A percentile compares a stretch with the other conserved stretches of the same genome.
Conservation (phyloP, 1,140 invertebrate species). For the Zaprionus davidi region DNA sequence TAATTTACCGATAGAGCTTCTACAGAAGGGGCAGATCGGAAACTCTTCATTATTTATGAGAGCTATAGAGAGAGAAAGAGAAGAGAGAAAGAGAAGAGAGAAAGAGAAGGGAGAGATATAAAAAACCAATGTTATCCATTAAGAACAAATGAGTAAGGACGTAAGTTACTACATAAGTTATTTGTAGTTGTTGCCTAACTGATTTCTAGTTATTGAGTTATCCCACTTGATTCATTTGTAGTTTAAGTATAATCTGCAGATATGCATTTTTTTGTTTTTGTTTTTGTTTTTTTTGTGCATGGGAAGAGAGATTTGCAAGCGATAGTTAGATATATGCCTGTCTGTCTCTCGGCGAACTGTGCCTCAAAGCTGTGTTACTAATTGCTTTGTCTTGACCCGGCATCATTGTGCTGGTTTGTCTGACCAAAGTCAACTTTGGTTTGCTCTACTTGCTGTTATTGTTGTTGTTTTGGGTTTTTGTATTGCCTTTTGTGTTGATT, state of each 20-base stretch:
- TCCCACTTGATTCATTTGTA: neutral
- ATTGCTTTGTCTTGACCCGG: conserved; percentile 37
- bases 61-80: no score
- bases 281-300: neutral
- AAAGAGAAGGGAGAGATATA: no score
- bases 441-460: conserved; percentile 34
- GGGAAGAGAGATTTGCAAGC: neutral
- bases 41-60: no score
- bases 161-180: neutral
- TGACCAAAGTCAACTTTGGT: conserved; percentile 26
- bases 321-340: neutral
- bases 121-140: no score
- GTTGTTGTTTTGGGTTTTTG: conserved; percentile 39
- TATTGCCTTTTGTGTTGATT: conserved; percentile 53
- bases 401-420: conserved; percentile 30
- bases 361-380: conserved; percentile 20
- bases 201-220: no score
- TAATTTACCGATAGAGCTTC: no score
- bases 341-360: neutral
- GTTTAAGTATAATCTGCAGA: neutral
- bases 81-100: no score
- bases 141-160: neutral
- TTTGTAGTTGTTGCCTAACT: neutral
- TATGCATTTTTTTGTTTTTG: neutral
- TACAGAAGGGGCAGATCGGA: no score